phyloP scores from a whole-genome alignment of 2,888 invertebrate species.

The Penaeus monodon region DNA sequence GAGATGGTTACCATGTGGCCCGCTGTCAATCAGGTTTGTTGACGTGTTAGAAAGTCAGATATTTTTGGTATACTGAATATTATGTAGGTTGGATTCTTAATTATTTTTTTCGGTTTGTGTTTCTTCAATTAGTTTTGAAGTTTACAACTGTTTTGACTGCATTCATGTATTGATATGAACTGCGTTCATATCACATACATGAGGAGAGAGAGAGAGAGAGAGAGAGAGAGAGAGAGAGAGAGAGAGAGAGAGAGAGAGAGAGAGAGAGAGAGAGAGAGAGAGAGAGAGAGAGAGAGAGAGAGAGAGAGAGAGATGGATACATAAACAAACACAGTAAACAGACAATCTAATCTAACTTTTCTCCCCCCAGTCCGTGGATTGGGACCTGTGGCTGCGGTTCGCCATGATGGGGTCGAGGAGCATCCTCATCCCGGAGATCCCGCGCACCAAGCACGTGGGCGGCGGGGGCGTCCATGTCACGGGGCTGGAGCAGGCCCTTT shows the following conservation, averaged over 20 bases:
- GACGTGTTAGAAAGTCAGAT: no score
- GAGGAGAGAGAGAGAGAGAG: background rate
- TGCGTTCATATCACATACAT: no score
- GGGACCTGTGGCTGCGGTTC: conserved; percentile 52
- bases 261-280: no score
- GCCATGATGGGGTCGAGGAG: conserved; percentile 12
- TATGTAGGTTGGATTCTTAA: background rate
- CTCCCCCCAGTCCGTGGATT: conserved; percentile 42
- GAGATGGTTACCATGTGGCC: conserved; percentile 49
- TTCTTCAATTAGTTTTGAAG: no score
- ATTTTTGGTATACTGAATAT: background rate
- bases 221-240: no score
- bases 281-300: background rate
- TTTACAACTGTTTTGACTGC: no score
- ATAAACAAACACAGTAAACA: no score
- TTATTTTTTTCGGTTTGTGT: background rate
- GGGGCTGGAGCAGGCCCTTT: conserved; percentile 47
- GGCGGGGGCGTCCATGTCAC: conserved; percentile 59
- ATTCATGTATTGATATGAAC: no score
- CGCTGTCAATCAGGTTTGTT: conserved; percentile 19
- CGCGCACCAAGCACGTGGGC: conserved; percentile 60
- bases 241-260: no score
- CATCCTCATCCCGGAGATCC: conserved; percentile 58
- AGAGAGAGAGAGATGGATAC: no score
- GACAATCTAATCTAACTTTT: no score